Base-by-base conservation (phyloP, 1,140 invertebrate species). In the Lordiphosa collinella region DNA sequence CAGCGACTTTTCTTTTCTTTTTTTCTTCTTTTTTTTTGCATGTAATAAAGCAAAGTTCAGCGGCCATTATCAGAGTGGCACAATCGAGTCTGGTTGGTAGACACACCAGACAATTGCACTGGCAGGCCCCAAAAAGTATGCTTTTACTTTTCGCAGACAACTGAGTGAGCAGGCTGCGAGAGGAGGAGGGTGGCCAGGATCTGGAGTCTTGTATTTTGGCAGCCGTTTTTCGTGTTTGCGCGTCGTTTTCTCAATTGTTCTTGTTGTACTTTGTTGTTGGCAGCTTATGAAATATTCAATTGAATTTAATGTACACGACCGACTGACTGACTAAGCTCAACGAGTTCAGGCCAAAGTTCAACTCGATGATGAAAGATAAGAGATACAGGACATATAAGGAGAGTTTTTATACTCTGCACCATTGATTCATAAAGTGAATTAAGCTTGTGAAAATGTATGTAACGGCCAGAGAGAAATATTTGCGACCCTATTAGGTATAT, bases 211-310 rank as follows among this genome's bases (percentile, higher is more conserved):
- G 43, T 59, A 43, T 55, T 66, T 66, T 66, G 66, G 62, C 57
- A 49, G 57, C 66, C 56, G 63, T 32, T 66, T 61, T 70, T 61
- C 62, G 63, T 56, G 57, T 61, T 70, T 56, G 51, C 11, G 35
- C 36, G 32, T 48, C 41, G 37, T 58, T 63, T 63, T 57, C 60
- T 37, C 12, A 52, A 40, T 44, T 44, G 41, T 44, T 44, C 22
- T 25, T 16, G 18, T 32, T 51, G 40, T 37, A 38, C 49, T 62
- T 43, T 58, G 66, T 74, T 67, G 55, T 71, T 71, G 71, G 51
- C 59, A 69, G 59, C 60, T 76, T 69, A 69, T 73, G 56, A 73
- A 73, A 73, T 72, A 76, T 76, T 64, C 64, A 73, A 76, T 76
- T 73, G 72, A 73, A 75, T 64, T 72, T 69, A 72, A 72, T 64